A percentile compares a stretch with the other conserved stretches of the same genome.
These are phyloP conservation scores for Okamejei kenojei DNA, from an alignment of 2,797 vertebrate species.

Conservation along the genomic window DNA sequence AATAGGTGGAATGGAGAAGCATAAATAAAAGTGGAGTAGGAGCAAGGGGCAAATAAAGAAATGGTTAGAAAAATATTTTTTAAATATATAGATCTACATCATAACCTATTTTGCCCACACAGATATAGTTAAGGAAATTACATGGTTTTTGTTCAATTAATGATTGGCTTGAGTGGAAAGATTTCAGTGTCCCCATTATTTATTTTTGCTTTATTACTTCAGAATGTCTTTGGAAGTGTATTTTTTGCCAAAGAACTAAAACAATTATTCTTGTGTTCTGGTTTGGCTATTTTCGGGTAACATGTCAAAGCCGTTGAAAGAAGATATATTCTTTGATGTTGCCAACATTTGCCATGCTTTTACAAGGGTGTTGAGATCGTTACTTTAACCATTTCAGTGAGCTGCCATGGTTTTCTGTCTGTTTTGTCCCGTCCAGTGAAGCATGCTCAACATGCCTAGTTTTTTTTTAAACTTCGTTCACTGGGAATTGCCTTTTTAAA, in stretches of 20 bases:
- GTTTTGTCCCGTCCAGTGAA: constrained; percentile 67
- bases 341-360: constrained; percentile 14
- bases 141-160: neutral
- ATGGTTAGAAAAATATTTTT: neutral
- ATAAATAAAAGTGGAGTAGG: neutral
- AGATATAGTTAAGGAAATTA: neutral
- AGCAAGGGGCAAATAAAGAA: neutral
- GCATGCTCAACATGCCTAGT: constrained; percentile 67
- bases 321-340: constrained; percentile 16
- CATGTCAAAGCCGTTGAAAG: neutral
- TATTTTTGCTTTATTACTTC: neutral
- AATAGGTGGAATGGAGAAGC: neutral
- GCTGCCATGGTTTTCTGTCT: constrained; percentile 87
- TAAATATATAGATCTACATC: neutral
- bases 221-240: neutral
- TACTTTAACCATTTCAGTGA: constrained; percentile 84
- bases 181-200: neutral
- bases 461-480: constrained; percentile 61
- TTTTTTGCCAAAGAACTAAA: neutral
- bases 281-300: constrained; percentile 1
- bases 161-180: neutral
- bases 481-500: constrained; percentile 47
- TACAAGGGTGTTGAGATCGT: constrained; percentile 23
- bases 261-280: constrained; percentile 5
- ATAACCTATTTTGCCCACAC: neutral